Percentiles rank a stretch among this genome's conserved stretches.
Conservation (phyloP, 2,797 vertebrate species). For the Petrocephalus schoutedeni region DNA sequence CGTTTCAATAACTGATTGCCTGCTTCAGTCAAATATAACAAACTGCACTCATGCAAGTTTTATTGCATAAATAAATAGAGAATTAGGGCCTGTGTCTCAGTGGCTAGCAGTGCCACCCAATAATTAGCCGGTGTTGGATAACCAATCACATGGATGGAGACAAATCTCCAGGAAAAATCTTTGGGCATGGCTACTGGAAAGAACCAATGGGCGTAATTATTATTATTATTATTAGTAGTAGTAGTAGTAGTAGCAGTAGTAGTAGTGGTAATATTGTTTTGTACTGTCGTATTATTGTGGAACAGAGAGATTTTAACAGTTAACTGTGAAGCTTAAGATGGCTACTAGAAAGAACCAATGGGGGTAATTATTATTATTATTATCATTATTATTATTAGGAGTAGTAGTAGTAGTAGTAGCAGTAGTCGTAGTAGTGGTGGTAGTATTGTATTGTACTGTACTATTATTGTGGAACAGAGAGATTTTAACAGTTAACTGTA, state of each 20-base stretch:
- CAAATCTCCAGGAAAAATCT: background rate
- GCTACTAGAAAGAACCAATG: too few relatives aligned
- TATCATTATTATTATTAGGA: background rate
- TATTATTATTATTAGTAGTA: background rate
- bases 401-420: background rate
- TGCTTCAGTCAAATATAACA: background rate
- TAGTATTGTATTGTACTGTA: background rate
- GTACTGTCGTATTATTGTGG: background rate
- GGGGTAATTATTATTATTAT: background rate
- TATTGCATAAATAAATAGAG: background rate
- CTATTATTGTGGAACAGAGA: background rate
- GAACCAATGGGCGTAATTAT: background rate
- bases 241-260: background rate
- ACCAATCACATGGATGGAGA: too few relatives aligned
- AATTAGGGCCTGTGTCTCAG: background rate
- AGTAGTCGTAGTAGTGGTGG: too few relatives aligned
- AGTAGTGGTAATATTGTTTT: too few relatives aligned
- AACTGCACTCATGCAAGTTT: background rate
- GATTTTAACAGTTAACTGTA: background rate
- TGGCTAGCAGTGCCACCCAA: background rate
- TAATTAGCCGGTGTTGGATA: background rate
- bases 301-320: background rate
- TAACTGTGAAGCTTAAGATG: too few relatives aligned
- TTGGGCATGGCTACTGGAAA: background rate
- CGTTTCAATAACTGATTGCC: constrained; percentile 1